These are phyloP conservation scores for Mustela erminea DNA, from an alignment of 2,797 vertebrate genomes.

Conservation along the genomic window DNA sequence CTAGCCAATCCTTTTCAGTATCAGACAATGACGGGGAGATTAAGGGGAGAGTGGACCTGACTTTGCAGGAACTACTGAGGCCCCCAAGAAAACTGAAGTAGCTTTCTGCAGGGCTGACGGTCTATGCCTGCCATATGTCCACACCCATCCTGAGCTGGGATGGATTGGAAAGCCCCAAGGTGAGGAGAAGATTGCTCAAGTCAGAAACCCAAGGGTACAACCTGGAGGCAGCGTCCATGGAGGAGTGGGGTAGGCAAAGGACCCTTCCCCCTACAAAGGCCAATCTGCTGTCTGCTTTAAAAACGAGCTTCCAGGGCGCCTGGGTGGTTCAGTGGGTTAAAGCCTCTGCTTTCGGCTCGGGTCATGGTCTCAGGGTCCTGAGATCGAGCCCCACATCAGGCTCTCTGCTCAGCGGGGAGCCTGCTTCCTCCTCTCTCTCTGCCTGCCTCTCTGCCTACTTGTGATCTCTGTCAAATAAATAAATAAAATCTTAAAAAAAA, in stretches of 20 bases:
- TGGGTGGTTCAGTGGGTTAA: no score
- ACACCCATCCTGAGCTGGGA: background rate
- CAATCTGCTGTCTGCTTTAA: background rate
- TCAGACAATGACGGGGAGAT: background rate
- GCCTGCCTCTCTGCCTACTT: no score
- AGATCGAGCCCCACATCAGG: no score
- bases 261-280: background rate
- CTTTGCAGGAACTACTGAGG: background rate
- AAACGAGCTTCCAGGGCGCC: background rate
- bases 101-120: background rate
- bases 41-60: background rate
- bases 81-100: background rate
- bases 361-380: no score
- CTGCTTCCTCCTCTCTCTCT: no score
- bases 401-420: no score
- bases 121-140: background rate
- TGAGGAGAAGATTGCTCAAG: background rate
- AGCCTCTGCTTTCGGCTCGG: no score
- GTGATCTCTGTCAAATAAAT: no score
- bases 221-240: background rate
- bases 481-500: no score
- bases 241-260: rapidly evolving
- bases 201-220: background rate
- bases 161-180: background rate
- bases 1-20: background rate